Conservation (phyloP, 2,113 vertebrate species). For the Neolamprologus sp. region DNA sequence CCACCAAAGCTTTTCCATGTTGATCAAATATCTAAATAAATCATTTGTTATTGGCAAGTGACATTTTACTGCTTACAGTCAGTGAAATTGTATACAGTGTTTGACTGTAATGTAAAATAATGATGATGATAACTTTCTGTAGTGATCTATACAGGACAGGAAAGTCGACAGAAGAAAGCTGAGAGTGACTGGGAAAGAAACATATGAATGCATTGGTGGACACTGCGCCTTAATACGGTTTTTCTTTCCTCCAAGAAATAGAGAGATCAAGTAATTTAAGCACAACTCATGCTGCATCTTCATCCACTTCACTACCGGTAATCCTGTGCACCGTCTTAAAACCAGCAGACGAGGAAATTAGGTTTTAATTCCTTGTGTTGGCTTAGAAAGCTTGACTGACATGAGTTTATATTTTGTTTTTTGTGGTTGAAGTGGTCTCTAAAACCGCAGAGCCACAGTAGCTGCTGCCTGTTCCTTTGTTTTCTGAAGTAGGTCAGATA, state of each 20-base stretch:
- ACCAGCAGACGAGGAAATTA: neutral
- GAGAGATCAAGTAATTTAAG: slow-evolving; percentile 3
- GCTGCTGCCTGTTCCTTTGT: neutral
- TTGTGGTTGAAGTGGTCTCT: neutral
- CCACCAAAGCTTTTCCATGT: neutral
- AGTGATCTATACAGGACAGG: neutral
- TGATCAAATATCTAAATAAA: neutral
- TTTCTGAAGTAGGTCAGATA: neutral
- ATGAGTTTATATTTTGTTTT: slow-evolving; percentile 4
- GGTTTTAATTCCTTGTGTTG: neutral
- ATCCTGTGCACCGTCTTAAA: slow-evolving; percentile 4
- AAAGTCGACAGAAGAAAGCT: neutral
- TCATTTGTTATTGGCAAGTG: neutral
- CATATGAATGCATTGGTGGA: neutral
- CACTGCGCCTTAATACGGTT: neutral
- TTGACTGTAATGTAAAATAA: neutral
- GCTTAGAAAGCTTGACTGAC: slow-evolving; percentile 16
- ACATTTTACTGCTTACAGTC: neutral
- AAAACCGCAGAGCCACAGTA: neutral
- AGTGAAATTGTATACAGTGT: neutral
- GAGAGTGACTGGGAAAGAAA: neutral
- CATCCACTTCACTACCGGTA: neutral
- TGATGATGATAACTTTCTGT: neutral
- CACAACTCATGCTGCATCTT: neutral
- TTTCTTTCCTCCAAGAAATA: neutral